phyloP scores from a whole-genome alignment of 2,888 invertebrate genomes.

The Poecilobothrus nobilitatus region DNA sequence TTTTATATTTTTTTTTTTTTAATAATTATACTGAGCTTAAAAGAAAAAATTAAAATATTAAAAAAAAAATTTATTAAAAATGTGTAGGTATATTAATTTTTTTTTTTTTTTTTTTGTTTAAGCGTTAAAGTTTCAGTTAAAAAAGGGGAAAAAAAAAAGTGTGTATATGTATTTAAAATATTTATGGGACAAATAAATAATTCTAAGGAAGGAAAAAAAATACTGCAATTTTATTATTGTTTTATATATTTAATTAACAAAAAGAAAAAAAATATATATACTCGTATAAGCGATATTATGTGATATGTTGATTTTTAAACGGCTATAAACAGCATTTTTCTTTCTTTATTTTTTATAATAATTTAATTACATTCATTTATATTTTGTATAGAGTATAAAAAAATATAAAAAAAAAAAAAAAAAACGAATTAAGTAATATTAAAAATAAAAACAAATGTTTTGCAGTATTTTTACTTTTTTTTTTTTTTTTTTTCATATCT shows the following conservation, averaged over 20 bases:
- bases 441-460: too few relatives aligned
- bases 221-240: background rate
- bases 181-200: background rate
- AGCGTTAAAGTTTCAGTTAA: background rate
- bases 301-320: constrained; percentile 6
- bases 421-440: too few relatives aligned
- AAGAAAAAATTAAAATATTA: too few relatives aligned
- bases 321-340: background rate
- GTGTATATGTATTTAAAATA: background rate
- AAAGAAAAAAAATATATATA: background rate
- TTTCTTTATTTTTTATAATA: background rate
- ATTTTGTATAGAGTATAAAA: too few relatives aligned
- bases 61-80: background rate
- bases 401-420: too few relatives aligned
- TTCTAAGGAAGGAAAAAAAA: background rate
- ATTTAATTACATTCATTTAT: too few relatives aligned
- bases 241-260: background rate
- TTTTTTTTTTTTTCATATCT: too few relatives aligned
- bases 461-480: too few relatives aligned
- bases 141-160: background rate
- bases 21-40: too few relatives aligned
- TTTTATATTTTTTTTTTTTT: too few relatives aligned
- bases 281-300: background rate
- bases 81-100: background rate
- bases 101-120: background rate